phyloP scores from a whole-genome alignment of 2,888 invertebrate genomes.

The Scelioninae gen. 1 region DNA sequence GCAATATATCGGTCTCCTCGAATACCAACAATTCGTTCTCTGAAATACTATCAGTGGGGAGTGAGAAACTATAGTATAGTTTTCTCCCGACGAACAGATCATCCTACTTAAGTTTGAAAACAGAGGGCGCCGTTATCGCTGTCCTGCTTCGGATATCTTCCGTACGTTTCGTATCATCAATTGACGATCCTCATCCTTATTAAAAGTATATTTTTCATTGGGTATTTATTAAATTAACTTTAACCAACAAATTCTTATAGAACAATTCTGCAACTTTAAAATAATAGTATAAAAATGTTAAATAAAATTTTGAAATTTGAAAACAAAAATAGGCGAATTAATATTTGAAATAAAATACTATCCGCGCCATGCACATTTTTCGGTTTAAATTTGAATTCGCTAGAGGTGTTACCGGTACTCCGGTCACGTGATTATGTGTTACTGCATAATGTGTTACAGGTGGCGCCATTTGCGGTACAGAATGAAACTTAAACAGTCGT shows the following conservation, averaged over 20 bases:
- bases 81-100: slow-evolving; percentile 61
- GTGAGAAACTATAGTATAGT: slow-evolving; percentile 47
- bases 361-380: too few relatives aligned
- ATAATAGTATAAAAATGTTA: not conserved
- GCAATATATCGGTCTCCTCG: slow-evolving; percentile 66
- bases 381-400: too few relatives aligned
- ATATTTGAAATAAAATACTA: too few relatives aligned
- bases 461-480: too few relatives aligned
- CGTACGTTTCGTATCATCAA: slow-evolving; percentile 30
- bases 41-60: slow-evolving; percentile 55
- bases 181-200: slow-evolving; percentile 27
- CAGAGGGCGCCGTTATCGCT: slow-evolving; percentile 47
- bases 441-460: too few relatives aligned
- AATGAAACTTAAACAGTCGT: too few relatives aligned
- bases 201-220: slow-evolving; percentile 19
- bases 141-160: not conserved
- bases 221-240: not conserved
- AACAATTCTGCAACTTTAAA: not conserved
- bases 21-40: slow-evolving; percentile 62
- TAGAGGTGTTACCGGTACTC: too few relatives aligned
- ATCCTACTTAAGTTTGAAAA: slow-evolving; percentile 65
- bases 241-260: not conserved
- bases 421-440: too few relatives aligned
- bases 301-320: too few relatives aligned
- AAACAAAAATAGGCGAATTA: too few relatives aligned